Conservation (phyloP, 2,797 vertebrate genomes). For the Hyperoplus immaculatus region DNA sequence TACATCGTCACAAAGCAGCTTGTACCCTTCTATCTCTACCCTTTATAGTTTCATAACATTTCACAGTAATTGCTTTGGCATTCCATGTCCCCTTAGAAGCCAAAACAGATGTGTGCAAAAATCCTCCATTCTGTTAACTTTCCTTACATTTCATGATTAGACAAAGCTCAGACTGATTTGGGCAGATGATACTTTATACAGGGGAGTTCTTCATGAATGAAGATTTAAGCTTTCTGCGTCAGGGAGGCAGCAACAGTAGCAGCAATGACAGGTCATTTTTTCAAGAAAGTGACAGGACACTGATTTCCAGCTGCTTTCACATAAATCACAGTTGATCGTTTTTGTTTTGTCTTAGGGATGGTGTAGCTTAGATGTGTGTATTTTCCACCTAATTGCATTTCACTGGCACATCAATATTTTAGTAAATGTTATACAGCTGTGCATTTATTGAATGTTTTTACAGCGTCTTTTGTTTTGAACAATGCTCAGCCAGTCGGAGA, state of each 20-base stretch:
- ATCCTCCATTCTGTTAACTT: background rate
- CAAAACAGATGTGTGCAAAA: background rate
- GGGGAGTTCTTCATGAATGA: constrained; percentile 10
- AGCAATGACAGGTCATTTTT: constrained; percentile 38
- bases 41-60: constrained; percentile 17
- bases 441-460: constrained; percentile 32
- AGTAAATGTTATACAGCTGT: constrained; percentile 18
- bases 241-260: constrained; percentile 13
- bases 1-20: background rate
- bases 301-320: constrained; percentile 28
- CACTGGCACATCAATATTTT: constrained; percentile 49
- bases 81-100: constrained; percentile 1
- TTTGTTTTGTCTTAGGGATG: constrained; percentile 2
- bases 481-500: constrained; percentile 5
- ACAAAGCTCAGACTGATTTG: constrained; percentile 3
- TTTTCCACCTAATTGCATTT: constrained; percentile 25
- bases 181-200: constrained; percentile 16
- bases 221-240: constrained; percentile 28
- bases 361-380: constrained; percentile 8
- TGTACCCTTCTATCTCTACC: background rate
- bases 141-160: constrained; percentile 1
- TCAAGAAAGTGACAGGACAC: constrained; percentile 24
- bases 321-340: constrained; percentile 10
- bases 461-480: constrained; percentile 13
- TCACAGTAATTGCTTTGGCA: constrained; percentile 36